phyloP scores from a whole-genome alignment of 2,113 vertebrate genomes.

The Tapirus terrestris region DNA sequence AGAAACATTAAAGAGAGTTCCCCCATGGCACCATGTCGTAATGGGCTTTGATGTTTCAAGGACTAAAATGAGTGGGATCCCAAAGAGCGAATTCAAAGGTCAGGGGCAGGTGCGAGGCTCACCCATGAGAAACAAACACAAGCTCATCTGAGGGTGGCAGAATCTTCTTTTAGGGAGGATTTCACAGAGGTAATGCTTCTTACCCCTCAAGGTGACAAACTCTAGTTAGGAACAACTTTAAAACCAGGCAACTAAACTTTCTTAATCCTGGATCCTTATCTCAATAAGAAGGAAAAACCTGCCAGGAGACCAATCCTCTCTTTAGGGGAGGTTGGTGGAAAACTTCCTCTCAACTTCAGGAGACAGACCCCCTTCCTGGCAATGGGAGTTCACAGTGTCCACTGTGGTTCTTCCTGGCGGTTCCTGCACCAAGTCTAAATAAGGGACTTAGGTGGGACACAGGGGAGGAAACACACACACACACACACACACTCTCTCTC shows the following conservation, averaged over 20 bases:
- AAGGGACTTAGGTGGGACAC: neutral
- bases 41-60: constrained; percentile 65
- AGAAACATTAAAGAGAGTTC: constrained; percentile 30
- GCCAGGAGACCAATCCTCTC: neutral
- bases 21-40: neutral
- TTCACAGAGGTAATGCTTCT: neutral
- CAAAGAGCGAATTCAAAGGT: constrained; percentile 54
- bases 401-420: neutral
- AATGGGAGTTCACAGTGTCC: neutral
- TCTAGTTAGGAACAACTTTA: neutral
- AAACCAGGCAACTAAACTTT: neutral
- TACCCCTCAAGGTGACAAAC: neutral
- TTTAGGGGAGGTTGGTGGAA: neutral
- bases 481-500: too few species aligned
- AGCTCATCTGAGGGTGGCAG: neutral
- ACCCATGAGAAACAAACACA: neutral
- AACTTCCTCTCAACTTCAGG: neutral
- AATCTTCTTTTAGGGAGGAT: neutral
- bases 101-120: neutral
- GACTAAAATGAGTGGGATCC: neutral
- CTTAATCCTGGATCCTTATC: neutral
- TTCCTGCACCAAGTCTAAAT: neutral
- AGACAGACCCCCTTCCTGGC: neutral
- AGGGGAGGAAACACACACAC: neutral
- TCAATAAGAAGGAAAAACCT: neutral